These are phyloP conservation scores for Choloepus hoffmanni DNA, from an alignment of 2,113 vertebrate species.

Conservation along the genomic window DNA sequence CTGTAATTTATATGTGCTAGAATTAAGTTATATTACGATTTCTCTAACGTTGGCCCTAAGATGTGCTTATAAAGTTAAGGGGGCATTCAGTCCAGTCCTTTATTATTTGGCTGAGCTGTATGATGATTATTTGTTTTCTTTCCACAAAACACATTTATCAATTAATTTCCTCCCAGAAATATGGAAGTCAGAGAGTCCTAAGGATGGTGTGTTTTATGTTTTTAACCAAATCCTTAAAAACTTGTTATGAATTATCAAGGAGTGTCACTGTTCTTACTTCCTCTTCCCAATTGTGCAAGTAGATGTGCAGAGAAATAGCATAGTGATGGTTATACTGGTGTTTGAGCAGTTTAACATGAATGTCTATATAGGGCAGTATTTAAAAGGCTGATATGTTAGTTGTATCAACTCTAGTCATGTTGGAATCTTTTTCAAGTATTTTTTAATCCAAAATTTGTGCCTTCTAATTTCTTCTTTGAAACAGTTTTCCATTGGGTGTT, in stretches of 20 bases:
- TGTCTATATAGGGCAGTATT: not conserved
- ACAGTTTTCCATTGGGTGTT: slow-evolving; percentile 2
- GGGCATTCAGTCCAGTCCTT: slow-evolving; percentile 39
- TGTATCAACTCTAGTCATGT: not conserved
- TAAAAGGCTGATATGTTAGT: not conserved
- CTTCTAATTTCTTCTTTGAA: slow-evolving; percentile 33
- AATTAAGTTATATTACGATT: slow-evolving; percentile 79
- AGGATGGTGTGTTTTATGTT: not conserved
- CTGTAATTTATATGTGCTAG: slow-evolving; percentile 80
- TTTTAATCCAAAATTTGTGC: not conserved
- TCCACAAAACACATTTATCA: not conserved
- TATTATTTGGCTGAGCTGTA: slow-evolving; percentile 18
- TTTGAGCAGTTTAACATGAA: not conserved
- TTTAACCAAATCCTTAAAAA: not conserved
- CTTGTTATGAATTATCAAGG: not conserved
- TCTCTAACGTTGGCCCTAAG: slow-evolving; percentile 73
- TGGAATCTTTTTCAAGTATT: not conserved
- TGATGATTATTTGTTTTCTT: slow-evolving; percentile 12
- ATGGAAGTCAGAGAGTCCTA: not conserved
- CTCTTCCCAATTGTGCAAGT: not conserved
- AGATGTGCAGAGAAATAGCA: not conserved
- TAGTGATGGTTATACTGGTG: accelerated
- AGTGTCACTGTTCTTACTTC: not conserved
- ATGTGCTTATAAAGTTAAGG: slow-evolving; percentile 56
- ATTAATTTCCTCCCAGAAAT: not conserved